phyloP scores from a whole-genome alignment of 2,113 vertebrate genomes.

The Neodontobutis hainanensis region DNA sequence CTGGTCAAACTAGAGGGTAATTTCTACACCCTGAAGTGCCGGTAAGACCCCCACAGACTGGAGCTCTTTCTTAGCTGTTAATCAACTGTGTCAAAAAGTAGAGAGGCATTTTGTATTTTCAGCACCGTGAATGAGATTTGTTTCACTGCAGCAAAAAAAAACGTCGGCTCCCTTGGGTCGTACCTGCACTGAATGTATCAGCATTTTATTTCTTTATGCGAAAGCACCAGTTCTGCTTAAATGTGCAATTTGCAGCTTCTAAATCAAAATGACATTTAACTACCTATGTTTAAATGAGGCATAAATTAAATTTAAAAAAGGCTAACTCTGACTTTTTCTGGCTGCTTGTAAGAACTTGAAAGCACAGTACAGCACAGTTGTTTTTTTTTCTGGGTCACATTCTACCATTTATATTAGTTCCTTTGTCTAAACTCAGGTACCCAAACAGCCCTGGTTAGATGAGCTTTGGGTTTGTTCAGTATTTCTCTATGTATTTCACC shows the following conservation, averaged over 20 bases:
- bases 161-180: slow-evolving; percentile 10
- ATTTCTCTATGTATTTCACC: no score
- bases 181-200: slow-evolving; percentile 2
- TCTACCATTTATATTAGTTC: no score
- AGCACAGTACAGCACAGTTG: not conserved
- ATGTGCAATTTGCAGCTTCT: slow-evolving; percentile 9
- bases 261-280: slow-evolving; percentile 8
- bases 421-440: no score
- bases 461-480: no score
- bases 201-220: slow-evolving; percentile 18
- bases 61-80: slow-evolving; percentile 21
- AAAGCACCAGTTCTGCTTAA: not conserved
- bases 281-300: slow-evolving; percentile 13
- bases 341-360: not conserved
- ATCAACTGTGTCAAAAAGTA: slow-evolving; percentile 36
- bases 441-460: no score
- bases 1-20: slow-evolving; percentile 94
- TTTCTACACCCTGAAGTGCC: slow-evolving; percentile 96
- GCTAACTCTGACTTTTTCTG: not conserved
- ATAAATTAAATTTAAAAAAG: slow-evolving; percentile 9
- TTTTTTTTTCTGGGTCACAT: not conserved
- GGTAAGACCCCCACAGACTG: slow-evolving; percentile 74
- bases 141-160: slow-evolving; percentile 24
- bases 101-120: slow-evolving; percentile 51
- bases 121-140: slow-evolving; percentile 32